phyloP scores from a whole-genome alignment of 2,797 vertebrate genomes.

The Dromococcyx pavoninus region DNA sequence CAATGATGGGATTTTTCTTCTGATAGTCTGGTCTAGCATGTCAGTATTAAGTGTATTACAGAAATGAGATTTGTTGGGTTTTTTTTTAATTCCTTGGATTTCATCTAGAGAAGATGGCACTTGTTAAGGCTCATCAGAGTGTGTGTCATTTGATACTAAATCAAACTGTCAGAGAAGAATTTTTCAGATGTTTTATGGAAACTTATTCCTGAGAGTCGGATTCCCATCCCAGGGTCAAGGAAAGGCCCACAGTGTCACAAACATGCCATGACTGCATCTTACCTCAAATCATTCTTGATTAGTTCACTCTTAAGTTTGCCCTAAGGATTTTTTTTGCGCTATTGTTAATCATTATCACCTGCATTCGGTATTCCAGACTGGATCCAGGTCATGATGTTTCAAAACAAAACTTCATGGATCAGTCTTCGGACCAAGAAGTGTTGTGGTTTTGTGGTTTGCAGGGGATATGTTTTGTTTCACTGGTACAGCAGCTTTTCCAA shows the following conservation, averaged over 20 bases:
- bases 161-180: not conserved
- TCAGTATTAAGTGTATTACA: not conserved
- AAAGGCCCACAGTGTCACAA: not conserved
- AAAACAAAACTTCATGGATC: not conserved
- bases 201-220: not conserved
- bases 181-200: constrained; percentile 40
- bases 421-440: not conserved
- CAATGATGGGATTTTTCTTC: not conserved
- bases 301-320: not conserved
- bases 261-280: not conserved
- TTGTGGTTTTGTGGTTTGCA: not conserved
- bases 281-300: not conserved
- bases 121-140: not conserved
- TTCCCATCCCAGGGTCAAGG: not conserved
- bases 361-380: not conserved
- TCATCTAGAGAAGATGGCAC: not conserved
- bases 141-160: constrained; percentile 10
- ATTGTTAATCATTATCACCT: not conserved
- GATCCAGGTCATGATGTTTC: not conserved
- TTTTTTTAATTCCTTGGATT: not conserved
- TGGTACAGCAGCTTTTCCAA: not conserved
- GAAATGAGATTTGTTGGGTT: not conserved
- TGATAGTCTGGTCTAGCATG: not conserved
- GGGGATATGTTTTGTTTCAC: not conserved
- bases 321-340: not conserved